Base-by-base conservation (phyloP, 2,888 invertebrate species). In the Stegophylla sp. region DNA sequence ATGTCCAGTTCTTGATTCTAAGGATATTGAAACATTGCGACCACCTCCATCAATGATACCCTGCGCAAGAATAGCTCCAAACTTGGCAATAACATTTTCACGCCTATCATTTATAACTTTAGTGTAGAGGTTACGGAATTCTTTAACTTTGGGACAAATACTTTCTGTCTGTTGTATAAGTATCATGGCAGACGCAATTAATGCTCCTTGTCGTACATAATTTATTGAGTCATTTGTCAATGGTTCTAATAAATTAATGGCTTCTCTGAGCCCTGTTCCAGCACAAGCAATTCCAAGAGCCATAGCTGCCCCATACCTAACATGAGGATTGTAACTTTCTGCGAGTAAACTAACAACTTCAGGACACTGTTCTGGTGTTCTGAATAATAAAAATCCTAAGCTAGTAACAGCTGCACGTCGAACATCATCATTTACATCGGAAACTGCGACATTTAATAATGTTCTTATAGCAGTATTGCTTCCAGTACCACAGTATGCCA, bases 61-160 rank as follows among this genome's bases (percentile, higher is more conserved):
- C 87, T 98, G 98, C 2, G 98, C 98, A 82, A 98, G 87, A 85
- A 98, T 98, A 34, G 98, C 98, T 5, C 98, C 98, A 86, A 97
- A 98, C 87, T 99, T 99, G 9, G 98, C 97, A 96, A 99, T 98
- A 0, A 98, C 96, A 87, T 99, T 99, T 87, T 99, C 99, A 86
- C 98, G 98, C 86, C 99, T 99, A 87, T 99, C 99, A 74, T 94
- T 93, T 83, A 99, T 94, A 2, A 99, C 97, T 87, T 98, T 98
- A 9, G 96, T 92, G 85, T 98, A 97, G 28, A 97, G 90, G 84
- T 96, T 94, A 43, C 98, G 91, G 90, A 98, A 98, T 86, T 97
- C 97, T 71, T 94, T 93, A 4, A 96, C 95, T 87, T 98, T 97
- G 0, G 98, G 93, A 86, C 97, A 97, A 7, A 95, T 94, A 82